Evolutionary conservation across 2,113 vertebrate genomes (phyloP).

Genomic region (Salvelinus namaycush): DNA sequence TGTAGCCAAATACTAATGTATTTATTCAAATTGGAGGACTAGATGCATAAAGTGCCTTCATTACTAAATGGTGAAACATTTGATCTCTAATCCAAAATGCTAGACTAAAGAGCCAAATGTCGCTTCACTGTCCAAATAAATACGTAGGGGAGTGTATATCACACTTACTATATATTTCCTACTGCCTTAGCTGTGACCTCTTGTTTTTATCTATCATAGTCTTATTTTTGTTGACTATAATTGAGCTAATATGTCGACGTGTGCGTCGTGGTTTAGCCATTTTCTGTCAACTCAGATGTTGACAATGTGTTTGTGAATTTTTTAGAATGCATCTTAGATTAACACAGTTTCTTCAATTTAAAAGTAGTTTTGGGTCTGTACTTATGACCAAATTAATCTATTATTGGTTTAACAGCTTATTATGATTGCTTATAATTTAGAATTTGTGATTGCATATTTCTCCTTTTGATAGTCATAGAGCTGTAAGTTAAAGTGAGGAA

Average conservation of each 20-base stretch:
- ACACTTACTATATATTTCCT: not conserved
- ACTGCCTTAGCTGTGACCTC: not conserved
- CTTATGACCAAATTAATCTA: too few relatives aligned
- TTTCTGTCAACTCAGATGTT: conserved; percentile 14
- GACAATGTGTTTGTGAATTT: conserved; percentile 24
- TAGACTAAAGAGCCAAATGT: too few relatives aligned
- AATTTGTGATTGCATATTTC: too few relatives aligned
- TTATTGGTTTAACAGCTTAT: too few relatives aligned
- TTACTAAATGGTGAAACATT: too few relatives aligned
- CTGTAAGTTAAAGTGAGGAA: not conserved
- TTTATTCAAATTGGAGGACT: too few relatives aligned
- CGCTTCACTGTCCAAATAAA: too few relatives aligned
- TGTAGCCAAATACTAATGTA: too few relatives aligned
- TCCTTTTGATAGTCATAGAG: not conserved
- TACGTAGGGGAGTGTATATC: not conserved
- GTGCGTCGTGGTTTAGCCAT: conserved; percentile 3
- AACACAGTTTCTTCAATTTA: conserved; percentile 3
- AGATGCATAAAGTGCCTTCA: too few relatives aligned
- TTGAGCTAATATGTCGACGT: not conserved
- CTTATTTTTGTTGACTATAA: conserved; percentile 14
- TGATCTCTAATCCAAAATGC: too few relatives aligned
- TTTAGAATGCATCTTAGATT: conserved; percentile 14
- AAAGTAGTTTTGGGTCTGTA: too few relatives aligned
- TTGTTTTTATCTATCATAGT: not conserved
- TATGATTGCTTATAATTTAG: too few relatives aligned